phyloP scores from a whole-genome alignment of 35 echinoderm and acorn worm species.

The Ophioderma brevispina region DNA sequence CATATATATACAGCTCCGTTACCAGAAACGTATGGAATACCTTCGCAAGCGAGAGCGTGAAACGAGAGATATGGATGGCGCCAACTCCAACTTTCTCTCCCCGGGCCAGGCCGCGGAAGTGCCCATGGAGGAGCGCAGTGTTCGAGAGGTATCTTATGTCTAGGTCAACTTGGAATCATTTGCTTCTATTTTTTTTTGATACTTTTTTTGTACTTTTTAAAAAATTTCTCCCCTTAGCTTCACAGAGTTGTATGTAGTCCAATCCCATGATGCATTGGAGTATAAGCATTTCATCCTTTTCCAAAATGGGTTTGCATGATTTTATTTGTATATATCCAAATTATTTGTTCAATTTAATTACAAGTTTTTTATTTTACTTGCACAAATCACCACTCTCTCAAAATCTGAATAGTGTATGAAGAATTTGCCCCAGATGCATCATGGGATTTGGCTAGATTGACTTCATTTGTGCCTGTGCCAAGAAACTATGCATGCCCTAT shows the following conservation, averaged over 20 bases:
- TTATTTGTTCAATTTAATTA: no score
- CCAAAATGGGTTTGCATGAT: no score
- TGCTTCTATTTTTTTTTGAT: background rate
- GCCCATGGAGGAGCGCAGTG: background rate
- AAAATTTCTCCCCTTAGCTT: constrained; percentile 2
- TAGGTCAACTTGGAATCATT: background rate
- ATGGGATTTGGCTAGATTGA: no score
- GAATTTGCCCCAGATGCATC: no score
- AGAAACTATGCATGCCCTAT: no score
- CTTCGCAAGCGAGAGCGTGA: constrained; percentile 7
- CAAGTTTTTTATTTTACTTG: no score
- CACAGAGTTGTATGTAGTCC: background rate
- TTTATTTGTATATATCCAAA: no score
- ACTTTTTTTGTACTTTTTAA: constrained; percentile 4
- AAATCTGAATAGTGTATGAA: no score
- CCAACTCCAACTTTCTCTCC: background rate
- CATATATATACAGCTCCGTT: constrained; percentile 23
- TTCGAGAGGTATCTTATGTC: constrained; percentile 39
- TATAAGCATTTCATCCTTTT: no score
- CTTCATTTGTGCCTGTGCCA: no score
- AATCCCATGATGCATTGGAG: background rate
- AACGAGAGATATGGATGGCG: background rate
- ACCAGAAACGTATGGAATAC: constrained; percentile 46
- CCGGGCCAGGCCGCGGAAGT: constrained; percentile 1
- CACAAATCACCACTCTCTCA: no score